Conservation (phyloP, 1,140 invertebrate genomes). For the Eumaeus atala region DNA sequence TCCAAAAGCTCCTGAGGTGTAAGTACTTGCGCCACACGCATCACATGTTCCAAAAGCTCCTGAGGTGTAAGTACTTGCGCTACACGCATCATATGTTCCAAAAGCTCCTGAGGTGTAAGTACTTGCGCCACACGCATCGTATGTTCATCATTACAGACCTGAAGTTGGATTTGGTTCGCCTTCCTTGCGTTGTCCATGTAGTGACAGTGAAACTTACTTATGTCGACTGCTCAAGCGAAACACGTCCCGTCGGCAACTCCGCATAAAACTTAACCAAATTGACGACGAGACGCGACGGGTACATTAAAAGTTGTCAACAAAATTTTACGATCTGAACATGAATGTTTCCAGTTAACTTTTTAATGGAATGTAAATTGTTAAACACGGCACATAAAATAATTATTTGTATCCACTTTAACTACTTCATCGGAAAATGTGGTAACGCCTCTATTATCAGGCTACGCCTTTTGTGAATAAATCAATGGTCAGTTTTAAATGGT, state of each 20-base stretch:
- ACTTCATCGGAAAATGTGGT: too few relatives aligned
- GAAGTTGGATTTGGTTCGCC: neutral
- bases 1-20: too few relatives aligned
- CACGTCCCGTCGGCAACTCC: neutral
- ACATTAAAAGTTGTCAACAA: conserved; percentile 6
- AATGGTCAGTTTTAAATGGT: too few relatives aligned
- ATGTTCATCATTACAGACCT: too few relatives aligned
- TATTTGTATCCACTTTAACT: neutral
- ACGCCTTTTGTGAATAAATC: too few relatives aligned
- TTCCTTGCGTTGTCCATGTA: conserved; percentile 6
- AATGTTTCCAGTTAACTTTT: neutral
- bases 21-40: too few relatives aligned
- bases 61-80: too few relatives aligned
- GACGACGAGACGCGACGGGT: neutral
- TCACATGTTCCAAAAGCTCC: too few relatives aligned
- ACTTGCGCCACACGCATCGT: too few relatives aligned
- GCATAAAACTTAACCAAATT: neutral
- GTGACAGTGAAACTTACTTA: neutral
- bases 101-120: too few relatives aligned
- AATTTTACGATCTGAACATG: conserved; percentile 7
- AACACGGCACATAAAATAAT: neutral
- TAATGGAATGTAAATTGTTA: neutral
- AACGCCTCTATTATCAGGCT: too few relatives aligned
- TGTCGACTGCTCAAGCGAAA: neutral
- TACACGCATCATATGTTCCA: too few relatives aligned